Conservation (phyloP, 2,797 vertebrate genomes). For the Labeo calbasu region DNA sequence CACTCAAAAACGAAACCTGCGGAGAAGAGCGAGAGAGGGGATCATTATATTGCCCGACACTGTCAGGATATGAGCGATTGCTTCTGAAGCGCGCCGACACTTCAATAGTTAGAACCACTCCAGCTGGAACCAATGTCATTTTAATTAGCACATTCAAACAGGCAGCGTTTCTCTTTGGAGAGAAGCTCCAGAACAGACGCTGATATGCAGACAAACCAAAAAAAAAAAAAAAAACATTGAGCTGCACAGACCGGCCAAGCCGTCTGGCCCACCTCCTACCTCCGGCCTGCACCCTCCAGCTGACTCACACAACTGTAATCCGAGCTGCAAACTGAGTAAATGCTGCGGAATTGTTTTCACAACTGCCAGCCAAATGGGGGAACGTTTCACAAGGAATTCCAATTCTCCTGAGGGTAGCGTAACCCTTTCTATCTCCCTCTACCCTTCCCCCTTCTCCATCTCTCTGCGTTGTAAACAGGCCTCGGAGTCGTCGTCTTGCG, state of each 20-base stretch:
- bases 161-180: constrained; percentile 36
- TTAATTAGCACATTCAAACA: constrained; percentile 42
- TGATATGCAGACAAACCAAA: constrained; percentile 22
- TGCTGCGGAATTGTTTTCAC: constrained; percentile 83
- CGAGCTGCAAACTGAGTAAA: constrained; percentile 76
- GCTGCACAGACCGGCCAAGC: constrained; percentile 38
- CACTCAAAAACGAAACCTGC: constrained; percentile 64
- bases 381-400: constrained; percentile 80
- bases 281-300: constrained; percentile 70
- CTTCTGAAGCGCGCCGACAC: constrained; percentile 14
- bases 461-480: constrained; percentile 47
- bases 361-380: constrained; percentile 84
- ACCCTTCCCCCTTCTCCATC: constrained; percentile 32
- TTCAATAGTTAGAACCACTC: constrained; percentile 37
- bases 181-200: constrained; percentile 33
- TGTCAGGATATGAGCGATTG: constrained; percentile 15
- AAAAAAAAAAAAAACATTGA: constrained; percentile 20
- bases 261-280: constrained; percentile 49
- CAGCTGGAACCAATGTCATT: constrained; percentile 44
- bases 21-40: constrained; percentile 52
- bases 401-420: constrained; percentile 74
- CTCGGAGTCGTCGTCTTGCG: constrained; percentile 13
- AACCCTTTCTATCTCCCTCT: constrained; percentile 61
- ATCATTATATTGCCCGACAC: constrained; percentile 34
- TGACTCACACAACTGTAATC: constrained; percentile 78